Conservation (phyloP, 1,140 invertebrate genomes). For the Bradynema listronoti region DNA sequence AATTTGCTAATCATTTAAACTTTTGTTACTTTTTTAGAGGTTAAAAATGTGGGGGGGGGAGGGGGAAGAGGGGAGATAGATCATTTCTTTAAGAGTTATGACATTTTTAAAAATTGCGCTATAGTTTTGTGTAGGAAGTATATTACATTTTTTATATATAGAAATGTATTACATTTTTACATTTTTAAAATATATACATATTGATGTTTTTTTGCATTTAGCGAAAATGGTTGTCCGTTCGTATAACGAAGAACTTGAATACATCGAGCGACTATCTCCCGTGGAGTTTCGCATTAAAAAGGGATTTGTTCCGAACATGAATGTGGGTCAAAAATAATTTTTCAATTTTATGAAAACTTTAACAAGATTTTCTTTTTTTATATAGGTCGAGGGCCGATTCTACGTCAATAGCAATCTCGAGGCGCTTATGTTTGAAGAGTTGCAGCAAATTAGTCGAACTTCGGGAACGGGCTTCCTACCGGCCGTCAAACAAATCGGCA, state of each 20-base stretch:
- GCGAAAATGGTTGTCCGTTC: slow-evolving; percentile 61
- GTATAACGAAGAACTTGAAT: slow-evolving; percentile 88
- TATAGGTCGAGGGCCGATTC: slow-evolving; percentile 90
- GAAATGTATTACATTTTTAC: too few species aligned
- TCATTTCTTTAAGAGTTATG: too few species aligned
- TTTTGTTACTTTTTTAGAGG: too few species aligned
- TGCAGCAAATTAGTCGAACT: slow-evolving; percentile 72
- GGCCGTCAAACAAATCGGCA: slow-evolving; percentile 97
- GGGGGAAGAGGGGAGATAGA: too few species aligned
- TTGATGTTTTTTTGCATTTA: too few species aligned
- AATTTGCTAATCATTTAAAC: too few species aligned
- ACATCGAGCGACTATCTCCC: slow-evolving; percentile 78
- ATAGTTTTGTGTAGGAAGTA: too few species aligned
- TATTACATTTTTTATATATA: too few species aligned
- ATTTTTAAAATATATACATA: not conserved
- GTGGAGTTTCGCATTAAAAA: slow-evolving; percentile 90
- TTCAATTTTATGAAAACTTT: not conserved
- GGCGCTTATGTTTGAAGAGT: slow-evolving; percentile 92
- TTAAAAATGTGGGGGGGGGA: too few species aligned
- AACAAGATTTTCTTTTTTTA: slow-evolving; percentile 23
- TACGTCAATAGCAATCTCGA: slow-evolving; percentile 90
- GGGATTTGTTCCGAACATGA: slow-evolving; percentile 99
- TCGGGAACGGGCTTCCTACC: slow-evolving; percentile 83
- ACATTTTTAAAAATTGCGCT: too few species aligned
- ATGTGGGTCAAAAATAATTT: slow-evolving; percentile 64